phyloP scores from a whole-genome alignment of 2,888 invertebrate species.

The Rhyacophila evoluta region DNA sequence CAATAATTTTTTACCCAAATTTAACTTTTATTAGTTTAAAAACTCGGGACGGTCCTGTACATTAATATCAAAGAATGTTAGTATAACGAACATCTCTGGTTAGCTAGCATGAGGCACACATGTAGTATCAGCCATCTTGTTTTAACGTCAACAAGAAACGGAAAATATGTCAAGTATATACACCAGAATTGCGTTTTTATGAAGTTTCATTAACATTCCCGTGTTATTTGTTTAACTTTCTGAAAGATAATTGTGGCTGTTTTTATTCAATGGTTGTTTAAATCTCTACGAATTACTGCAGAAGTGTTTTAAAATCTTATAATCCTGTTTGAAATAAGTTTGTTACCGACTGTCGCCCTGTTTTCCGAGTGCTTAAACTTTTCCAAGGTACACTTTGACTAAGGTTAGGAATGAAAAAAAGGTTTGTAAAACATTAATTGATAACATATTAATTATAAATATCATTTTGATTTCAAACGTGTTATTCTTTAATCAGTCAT shows the following conservation, averaged over 20 bases:
- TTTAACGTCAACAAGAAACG: conserved; percentile 14
- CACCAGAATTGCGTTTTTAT: background rate
- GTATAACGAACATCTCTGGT: background rate
- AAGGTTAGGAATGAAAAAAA: conserved; percentile 1
- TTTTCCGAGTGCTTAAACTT: background rate
- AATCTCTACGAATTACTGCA: background rate
- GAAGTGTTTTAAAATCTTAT: background rate
- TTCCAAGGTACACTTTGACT: background rate
- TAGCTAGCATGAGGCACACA: background rate
- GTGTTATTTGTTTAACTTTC: background rate
- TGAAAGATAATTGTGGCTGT: background rate
- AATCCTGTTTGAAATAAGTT: background rate
- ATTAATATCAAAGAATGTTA: background rate
- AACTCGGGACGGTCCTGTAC: background rate
- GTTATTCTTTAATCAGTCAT: too few species aligned
- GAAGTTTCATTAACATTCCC: background rate
- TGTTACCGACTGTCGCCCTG: background rate
- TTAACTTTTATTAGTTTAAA: too few species aligned
- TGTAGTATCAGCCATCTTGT: conserved; percentile 5
- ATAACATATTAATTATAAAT: background rate
- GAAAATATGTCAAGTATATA: background rate
- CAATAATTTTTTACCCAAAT: too few species aligned
- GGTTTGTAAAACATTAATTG: background rate
- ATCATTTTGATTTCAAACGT: background rate
- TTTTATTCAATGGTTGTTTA: background rate